Conservation (phyloP, 2,888 invertebrate species). For the Aporophyla lueneburgensis region DNA sequence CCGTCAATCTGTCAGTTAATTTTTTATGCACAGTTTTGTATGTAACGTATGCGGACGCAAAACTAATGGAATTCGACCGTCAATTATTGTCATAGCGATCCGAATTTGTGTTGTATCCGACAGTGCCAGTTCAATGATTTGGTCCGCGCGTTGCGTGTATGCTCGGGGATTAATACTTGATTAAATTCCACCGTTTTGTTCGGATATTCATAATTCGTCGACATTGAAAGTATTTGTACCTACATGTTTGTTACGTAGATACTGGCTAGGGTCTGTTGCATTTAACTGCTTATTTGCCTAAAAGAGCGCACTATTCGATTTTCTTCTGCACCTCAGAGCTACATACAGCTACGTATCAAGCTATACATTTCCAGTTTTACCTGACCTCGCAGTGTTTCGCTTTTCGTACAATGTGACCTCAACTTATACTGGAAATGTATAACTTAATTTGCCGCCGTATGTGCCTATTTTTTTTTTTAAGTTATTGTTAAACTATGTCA, state of each 20-base stretch:
- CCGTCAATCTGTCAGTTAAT: background rate
- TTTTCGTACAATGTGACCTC: too few relatives aligned
- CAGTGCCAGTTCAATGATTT: constrained; percentile 32
- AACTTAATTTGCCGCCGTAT: too few relatives aligned
- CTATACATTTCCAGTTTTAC: too few relatives aligned
- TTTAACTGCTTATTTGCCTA: background rate
- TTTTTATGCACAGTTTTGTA: background rate
- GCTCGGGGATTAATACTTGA: constrained; percentile 27
- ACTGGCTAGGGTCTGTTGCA: background rate
- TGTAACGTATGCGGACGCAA: constrained; percentile 17
- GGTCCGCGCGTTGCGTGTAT: constrained; percentile 5
- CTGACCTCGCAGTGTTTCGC: too few relatives aligned
- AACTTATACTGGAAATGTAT: too few relatives aligned
- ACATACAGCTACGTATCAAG: too few relatives aligned
- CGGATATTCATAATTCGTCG: constrained; percentile 20
- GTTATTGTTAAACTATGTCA: too few relatives aligned
- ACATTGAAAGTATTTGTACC: background rate
- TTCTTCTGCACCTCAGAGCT: too few relatives aligned
- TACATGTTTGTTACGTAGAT: background rate
- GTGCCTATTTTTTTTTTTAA: too few relatives aligned
- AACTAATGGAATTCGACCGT: constrained; percentile 41
- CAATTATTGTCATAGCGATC: constrained; percentile 20
- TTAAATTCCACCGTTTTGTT: constrained; percentile 29
- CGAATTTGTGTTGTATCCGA: constrained; percentile 1
- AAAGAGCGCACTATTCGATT: too few relatives aligned